Evolutionary conservation across 2,113 vertebrate species (phyloP).

Genomic region (Columba janthina): DNA sequence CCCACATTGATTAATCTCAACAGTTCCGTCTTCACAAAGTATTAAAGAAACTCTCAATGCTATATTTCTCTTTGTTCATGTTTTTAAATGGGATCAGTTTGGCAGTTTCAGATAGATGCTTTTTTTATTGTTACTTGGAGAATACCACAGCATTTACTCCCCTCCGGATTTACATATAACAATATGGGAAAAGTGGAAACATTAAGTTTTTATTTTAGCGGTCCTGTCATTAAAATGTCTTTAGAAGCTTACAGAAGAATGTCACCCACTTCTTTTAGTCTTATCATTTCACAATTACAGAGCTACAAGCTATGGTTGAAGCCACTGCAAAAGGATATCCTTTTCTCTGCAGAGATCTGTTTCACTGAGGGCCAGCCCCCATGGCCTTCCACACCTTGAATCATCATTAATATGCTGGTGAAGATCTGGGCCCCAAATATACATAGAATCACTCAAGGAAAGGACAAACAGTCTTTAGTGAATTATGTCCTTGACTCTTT

Average conservation of each 20-base stretch:
- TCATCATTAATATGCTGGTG: background rate
- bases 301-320: background rate
- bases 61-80: background rate
- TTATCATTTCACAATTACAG: background rate
- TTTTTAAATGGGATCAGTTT: background rate
- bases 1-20: background rate
- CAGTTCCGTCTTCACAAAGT: background rate
- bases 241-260: background rate
- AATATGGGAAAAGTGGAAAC: background rate
- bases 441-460: background rate
- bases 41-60: background rate
- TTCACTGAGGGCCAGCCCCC: background rate
- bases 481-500: conserved; percentile 29
- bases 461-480: background rate
- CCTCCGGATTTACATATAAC: background rate
- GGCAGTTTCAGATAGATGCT: background rate
- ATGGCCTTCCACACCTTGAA: background rate
- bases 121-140: background rate
- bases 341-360: background rate
- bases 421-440: background rate
- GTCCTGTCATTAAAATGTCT: background rate
- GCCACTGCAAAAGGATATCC: background rate
- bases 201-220: background rate
- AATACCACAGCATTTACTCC: background rate
- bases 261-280: background rate